Percentiles rank a stretch among this genome's conserved stretches.
Conservation (phyloP, 2,888 invertebrate genomes). For the Oxystoma pomonae region DNA sequence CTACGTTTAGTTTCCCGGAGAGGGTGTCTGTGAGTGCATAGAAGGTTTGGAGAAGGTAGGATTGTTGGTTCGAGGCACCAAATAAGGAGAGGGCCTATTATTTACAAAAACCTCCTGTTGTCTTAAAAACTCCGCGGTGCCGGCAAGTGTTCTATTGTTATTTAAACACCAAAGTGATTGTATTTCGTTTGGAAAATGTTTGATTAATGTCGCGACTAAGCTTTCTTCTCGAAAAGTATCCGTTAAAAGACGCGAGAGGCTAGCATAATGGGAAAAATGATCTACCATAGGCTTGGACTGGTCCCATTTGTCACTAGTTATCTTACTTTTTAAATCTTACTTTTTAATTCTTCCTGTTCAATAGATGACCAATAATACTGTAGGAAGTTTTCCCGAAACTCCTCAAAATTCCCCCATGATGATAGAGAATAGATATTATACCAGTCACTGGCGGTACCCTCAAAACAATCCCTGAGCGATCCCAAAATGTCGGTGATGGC, state of each 20-base stretch:
- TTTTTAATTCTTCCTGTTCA: neutral
- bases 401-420: neutral
- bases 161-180: neutral
- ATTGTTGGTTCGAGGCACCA: neutral
- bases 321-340: neutral
- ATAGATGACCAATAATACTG: neutral
- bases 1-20: neutral
- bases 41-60: no score
- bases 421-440: neutral
- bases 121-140: neutral
- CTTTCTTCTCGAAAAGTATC: neutral
- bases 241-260: neutral
- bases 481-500: neutral
- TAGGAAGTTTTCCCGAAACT: neutral
- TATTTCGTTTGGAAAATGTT: neutral
- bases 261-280: neutral
- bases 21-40: no score
- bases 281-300: neutral
- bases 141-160: neutral
- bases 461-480: neutral
- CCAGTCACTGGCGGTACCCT: neutral
- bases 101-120: neutral
- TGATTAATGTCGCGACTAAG: neutral
- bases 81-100: neutral
- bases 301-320: neutral